Conservation (phyloP, 2,797 vertebrate species). For the Enteromius fasciolatus region DNA sequence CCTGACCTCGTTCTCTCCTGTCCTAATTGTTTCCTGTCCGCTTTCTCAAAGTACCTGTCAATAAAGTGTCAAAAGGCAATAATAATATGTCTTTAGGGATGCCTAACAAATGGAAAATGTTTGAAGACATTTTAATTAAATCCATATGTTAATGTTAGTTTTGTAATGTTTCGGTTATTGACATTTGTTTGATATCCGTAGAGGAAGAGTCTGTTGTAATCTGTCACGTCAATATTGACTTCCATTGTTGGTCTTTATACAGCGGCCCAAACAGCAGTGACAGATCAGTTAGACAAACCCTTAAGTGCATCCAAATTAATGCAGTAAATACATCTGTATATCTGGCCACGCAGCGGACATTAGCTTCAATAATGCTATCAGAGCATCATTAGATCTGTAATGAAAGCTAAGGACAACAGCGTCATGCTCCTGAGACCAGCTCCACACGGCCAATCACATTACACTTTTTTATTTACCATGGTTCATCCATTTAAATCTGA, state of each 20-base stretch:
- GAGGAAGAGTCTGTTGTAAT: neutral
- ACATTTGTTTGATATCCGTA: neutral
- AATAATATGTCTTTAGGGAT: neutral
- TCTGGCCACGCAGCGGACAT: conserved; percentile 71
- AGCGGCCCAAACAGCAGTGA: conserved; percentile 59
- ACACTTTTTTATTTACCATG: conserved; percentile 49
- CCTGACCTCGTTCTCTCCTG: neutral
- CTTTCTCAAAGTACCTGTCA: neutral
- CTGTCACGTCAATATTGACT: neutral
- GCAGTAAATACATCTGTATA: conserved; percentile 76
- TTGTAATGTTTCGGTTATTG: conserved; percentile 1
- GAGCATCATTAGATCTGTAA: conserved; percentile 72
- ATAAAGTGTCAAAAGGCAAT: neutral
- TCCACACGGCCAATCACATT: conserved; percentile 72
- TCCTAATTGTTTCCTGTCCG: neutral
- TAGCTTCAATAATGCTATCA: conserved; percentile 70
- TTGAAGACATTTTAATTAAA: neutral
- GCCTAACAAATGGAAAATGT: neutral
- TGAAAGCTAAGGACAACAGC: conserved; percentile 65
- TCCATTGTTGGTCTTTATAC: conserved; percentile 32
- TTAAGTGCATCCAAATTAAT: conserved; percentile 74
- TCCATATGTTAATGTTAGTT: neutral
- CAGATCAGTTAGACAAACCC: conserved; percentile 71
- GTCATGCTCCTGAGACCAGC: conserved; percentile 62
- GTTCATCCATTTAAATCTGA: conserved; percentile 33